Evolutionary conservation across 2,888 invertebrate species (phyloP).

Genomic region (Drosophila setosimentum): DNA sequence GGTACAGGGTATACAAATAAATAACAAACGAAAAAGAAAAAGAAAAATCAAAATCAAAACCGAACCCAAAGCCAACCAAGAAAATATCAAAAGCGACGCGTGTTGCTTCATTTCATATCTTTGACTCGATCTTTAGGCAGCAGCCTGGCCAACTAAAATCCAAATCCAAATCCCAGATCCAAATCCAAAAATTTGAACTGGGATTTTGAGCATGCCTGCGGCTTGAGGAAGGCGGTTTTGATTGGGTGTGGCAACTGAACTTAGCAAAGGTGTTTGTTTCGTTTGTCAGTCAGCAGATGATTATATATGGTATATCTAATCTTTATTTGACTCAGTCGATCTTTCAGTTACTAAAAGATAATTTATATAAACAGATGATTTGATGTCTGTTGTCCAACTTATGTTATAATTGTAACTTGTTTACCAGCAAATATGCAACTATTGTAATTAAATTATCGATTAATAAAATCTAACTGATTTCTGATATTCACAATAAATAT

Average conservation of each 20-base stretch:
- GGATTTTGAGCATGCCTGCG: slow-evolving; percentile 31
- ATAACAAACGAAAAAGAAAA: slow-evolving; percentile 9
- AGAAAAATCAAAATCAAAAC: slow-evolving; percentile 4
- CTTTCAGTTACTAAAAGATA: not conserved
- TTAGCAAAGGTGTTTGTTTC: slow-evolving; percentile 9
- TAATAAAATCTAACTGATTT: not conserved
- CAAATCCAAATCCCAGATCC: slow-evolving; percentile 10
- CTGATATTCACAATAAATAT: not conserved
- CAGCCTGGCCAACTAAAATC: slow-evolving; percentile 34
- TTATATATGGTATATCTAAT: not conserved
- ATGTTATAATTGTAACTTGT: not conserved
- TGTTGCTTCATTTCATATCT: slow-evolving; percentile 65
- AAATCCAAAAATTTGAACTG: slow-evolving; percentile 7
- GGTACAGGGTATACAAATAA: slow-evolving; percentile 1
- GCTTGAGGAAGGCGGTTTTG: slow-evolving; percentile 36
- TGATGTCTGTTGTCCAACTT: not conserved
- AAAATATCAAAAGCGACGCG: slow-evolving; percentile 59
- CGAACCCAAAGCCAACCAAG: slow-evolving; percentile 5
- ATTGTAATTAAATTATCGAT: not conserved
- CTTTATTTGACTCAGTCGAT: not conserved
- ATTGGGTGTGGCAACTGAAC: slow-evolving; percentile 58
- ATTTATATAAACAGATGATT: not conserved
- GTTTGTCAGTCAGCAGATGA: not conserved
- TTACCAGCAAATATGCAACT: not conserved
- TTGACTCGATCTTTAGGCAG: slow-evolving; percentile 70